Percentiles rank a stretch among this genome's conserved stretches.
Conservation (phyloP, 1,140 invertebrate genomes). For the Zophobas atratus region DNA sequence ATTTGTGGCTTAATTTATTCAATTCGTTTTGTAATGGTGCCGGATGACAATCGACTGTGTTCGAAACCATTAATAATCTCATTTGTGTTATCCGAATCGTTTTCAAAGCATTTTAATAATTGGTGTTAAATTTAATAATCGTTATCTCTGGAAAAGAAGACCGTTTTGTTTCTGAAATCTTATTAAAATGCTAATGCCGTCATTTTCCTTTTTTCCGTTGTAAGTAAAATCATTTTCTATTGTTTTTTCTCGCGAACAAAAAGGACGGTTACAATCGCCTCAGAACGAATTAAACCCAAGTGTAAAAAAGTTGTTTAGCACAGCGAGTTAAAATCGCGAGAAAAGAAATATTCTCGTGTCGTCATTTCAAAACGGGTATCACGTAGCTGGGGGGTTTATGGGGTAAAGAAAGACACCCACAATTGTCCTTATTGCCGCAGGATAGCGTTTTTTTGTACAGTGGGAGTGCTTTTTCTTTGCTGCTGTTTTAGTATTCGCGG, state of each 20-base stretch:
- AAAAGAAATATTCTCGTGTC: constrained; percentile 22
- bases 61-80: background rate
- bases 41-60: background rate
- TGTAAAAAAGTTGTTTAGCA: constrained; percentile 31
- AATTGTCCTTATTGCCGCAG: background rate
- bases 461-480: background rate
- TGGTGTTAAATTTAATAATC: constrained; percentile 34
- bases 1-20: too few species aligned
- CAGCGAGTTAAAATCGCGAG: constrained; percentile 2
- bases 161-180: constrained; percentile 9
- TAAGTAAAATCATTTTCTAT: constrained; percentile 28
- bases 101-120: constrained; percentile 18
- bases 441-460: constrained; percentile 2
- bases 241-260: constrained; percentile 13
- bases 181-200: constrained; percentile 26
- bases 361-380: constrained; percentile 11
- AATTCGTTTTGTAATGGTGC: too few species aligned
- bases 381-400: background rate
- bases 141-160: constrained; percentile 4
- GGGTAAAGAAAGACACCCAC: background rate
- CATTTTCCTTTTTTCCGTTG: background rate
- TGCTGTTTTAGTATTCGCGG: background rate
- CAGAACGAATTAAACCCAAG: constrained; percentile 12
- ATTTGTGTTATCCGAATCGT: background rate
- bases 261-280: background rate